Conservation (phyloP, 2,113 vertebrate species). For the Pelodiscus sinensis region DNA sequence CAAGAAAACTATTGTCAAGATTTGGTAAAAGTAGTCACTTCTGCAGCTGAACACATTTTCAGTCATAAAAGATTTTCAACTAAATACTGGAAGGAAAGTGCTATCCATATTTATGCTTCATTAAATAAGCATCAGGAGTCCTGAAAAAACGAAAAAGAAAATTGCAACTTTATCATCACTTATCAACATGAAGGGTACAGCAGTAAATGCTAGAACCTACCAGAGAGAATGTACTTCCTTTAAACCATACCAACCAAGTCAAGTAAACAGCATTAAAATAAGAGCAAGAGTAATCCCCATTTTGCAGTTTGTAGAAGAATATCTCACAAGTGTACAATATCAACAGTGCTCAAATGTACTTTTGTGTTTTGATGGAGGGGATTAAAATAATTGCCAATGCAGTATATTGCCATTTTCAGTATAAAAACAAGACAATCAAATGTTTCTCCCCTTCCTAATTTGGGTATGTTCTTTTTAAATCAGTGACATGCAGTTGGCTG, state of each 20-base stretch:
- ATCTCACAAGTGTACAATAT: not conserved
- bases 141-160: slow-evolving; percentile 32
- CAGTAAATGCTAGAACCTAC: not conserved
- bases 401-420: not conserved
- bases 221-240: not conserved
- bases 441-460: not conserved
- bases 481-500: not conserved
- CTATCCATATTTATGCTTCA: slow-evolving; percentile 45
- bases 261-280: not conserved
- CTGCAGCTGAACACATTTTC: slow-evolving; percentile 51
- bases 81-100: slow-evolving; percentile 13
- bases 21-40: slow-evolving; percentile 33
- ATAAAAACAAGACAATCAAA: not conserved
- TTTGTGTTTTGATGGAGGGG: not conserved
- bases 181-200: not conserved
- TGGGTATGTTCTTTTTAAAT: not conserved
- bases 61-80: slow-evolving; percentile 6
- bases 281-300: not conserved
- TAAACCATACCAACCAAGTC: not conserved
- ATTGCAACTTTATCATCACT: not conserved
- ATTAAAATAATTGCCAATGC: not conserved
- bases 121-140: slow-evolving; percentile 45
- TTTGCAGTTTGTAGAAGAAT: slow-evolving; percentile 14
- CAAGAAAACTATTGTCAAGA: slow-evolving; percentile 37
- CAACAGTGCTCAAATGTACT: not conserved